Base-by-base conservation (phyloP, 2,888 invertebrate genomes). In the Lochmaea crataegi region DNA sequence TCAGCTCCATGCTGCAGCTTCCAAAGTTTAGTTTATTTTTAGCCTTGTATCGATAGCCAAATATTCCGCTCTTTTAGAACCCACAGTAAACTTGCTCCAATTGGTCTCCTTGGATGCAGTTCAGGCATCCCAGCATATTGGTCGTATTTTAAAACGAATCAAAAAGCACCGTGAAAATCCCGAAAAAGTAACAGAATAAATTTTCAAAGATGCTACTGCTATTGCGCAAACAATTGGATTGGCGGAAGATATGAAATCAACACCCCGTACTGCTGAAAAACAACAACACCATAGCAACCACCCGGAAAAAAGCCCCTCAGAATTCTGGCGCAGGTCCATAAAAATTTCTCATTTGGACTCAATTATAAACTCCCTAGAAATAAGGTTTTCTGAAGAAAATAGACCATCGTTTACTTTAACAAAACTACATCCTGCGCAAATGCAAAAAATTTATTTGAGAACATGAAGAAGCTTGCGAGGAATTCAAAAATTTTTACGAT, bases 161-260 rank as follows among this genome's bases (percentile, higher is more conserved):
- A 71, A 71, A 60, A 48, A 32, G 41, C 53, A 70, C 26, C 70
- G 65, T 64, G 65, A 64, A 22, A 64, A 38, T 41, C 63, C 53
- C 67, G 56, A 66, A n/a, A n/a, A n/a, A n/a, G n/a, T n/a, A n/a
- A n/a, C n/a, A n/a, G n/a, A n/a, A n/a, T n/a, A n/a, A n/a, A 73
- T 68, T 64, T 38, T 73, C 22, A 68, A 63, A 45, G 68, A 73
- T 61, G 65, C 58, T 68, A 65, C 64, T 65, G 56, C 41, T 63
- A 22, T 73, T 73, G 73, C 68, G 41, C 58, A 73, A 68, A 63
- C 48, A 68, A 10, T 68, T 48, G 72, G 64, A 41, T 32, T 63
- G 67, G 57, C 22, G 16, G 63, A 63, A 42, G 73, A 73, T 48
- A 67, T 63, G 53, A 67, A 53, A 53, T 56, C 56, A 61, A 41